Base-by-base conservation (phyloP, 2,888 invertebrate species). In the Embidobia sp. region DNA sequence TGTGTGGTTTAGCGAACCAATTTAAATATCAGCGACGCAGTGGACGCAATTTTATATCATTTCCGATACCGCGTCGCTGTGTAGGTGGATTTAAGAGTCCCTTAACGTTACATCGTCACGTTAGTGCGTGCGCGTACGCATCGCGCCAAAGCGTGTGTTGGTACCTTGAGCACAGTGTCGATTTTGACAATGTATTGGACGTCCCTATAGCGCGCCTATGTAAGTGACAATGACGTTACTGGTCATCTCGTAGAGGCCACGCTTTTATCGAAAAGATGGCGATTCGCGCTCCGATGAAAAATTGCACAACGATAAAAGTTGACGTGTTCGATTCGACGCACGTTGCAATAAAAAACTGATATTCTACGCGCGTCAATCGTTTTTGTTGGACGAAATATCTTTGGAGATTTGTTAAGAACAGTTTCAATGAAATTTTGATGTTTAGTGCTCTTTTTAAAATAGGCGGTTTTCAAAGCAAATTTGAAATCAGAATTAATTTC, bases 41-140 rank as follows among this genome's bases (percentile, higher is more conserved):
- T 88, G 83, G 85, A 89, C 88, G 89, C 89, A 89, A 89, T 89
- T 89, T 89, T 89, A 88, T 89, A 89, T 89, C 86, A 89, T 89
- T 89, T 89, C 88, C 89, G 89, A 89, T 89, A 88, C 86, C 85
- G 84, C 84, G 83, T 81, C 82, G 81, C 79, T 84, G 87, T 86
- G 86, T 88, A 83, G 87, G 87, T 87, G 85, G 84, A 84, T 83
- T 85, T 85, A 85, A 85, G 84, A 82, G 83, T 84, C 80, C 83
- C 70, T 74, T 78, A 69, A 74, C 80, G 75, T 82, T 75, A 80
- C 82, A 77, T 77, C 77, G 77, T 78, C 67, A 73, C 75, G 79
- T 80, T 59, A 49, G 72, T 40, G 80, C 79, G 79, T 66, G 78
- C 78, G 79, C 80, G 53, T 88, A 85, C 88, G 90, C 51, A 49